phyloP scores from a whole-genome alignment of 1,140 invertebrate genomes.

The Caenorhabditis briggsae region DNA sequence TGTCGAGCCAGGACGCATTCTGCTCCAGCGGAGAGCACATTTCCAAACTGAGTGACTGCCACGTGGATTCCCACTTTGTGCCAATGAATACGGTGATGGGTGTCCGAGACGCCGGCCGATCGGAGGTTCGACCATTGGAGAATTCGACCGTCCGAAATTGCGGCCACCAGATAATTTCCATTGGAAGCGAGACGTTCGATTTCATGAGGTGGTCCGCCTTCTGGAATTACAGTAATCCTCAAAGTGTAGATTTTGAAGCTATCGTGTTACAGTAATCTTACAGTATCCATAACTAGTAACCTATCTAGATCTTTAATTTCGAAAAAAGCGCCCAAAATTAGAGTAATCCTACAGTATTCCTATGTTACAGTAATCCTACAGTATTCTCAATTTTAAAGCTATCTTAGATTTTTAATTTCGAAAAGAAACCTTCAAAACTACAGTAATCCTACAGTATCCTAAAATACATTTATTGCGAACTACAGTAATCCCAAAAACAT shows the following conservation, averaged over 20 bases:
- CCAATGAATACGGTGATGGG: constrained; percentile 38
- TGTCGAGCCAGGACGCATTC: constrained; percentile 25
- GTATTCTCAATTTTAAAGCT: too few relatives aligned
- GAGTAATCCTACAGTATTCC: too few relatives aligned
- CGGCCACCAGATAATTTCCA: constrained; percentile 17
- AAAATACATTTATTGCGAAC: too few relatives aligned
- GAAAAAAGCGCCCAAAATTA: too few relatives aligned
- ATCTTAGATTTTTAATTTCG: too few relatives aligned
- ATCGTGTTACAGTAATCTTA: too few relatives aligned
- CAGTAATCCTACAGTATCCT: too few relatives aligned
- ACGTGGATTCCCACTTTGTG: constrained; percentile 11
- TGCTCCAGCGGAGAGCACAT: constrained; percentile 12
- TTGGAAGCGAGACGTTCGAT: constrained; percentile 18
- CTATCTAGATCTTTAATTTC: too few relatives aligned
- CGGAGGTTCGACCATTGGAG: constrained; percentile 24
- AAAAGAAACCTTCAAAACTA: too few relatives aligned
- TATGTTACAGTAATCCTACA: too few relatives aligned
- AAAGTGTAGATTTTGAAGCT: background rate
- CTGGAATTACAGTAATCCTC: background rate
- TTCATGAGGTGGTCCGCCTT: background rate
- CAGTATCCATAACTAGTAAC: too few relatives aligned
- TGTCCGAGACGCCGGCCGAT: constrained; percentile 6
- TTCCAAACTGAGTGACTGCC: constrained; percentile 31
- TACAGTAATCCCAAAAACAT: too few relatives aligned
- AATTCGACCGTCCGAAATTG: constrained; percentile 11